Evolutionary conservation across 2,113 vertebrate genomes (phyloP).

Genomic region (Thalassarche chlororhynchos): DNA sequence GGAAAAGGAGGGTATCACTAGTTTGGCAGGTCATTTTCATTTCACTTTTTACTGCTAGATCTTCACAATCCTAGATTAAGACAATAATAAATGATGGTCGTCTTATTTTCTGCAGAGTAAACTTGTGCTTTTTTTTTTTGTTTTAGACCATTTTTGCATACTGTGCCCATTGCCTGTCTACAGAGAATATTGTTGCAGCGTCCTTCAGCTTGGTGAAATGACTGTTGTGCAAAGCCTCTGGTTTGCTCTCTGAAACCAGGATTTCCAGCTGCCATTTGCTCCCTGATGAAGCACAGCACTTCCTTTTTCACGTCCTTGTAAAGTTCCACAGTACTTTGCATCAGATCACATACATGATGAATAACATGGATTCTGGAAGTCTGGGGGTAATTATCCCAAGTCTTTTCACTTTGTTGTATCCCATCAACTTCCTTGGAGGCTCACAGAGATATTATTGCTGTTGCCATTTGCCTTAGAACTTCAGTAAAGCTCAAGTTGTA

Average conservation of each 20-base stretch:
- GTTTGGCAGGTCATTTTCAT: background rate
- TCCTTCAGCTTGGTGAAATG: background rate
- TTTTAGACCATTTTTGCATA: background rate
- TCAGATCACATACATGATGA: background rate
- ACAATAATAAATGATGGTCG: background rate
- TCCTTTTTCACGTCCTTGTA: background rate
- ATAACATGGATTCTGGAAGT: background rate
- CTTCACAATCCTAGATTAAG: background rate
- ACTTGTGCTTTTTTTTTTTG: background rate
- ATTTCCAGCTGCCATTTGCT: background rate
- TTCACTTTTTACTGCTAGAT: background rate
- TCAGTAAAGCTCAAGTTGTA: background rate
- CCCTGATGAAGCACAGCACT: background rate
- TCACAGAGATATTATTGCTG: background rate
- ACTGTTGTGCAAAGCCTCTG: background rate
- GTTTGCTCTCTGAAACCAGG: background rate
- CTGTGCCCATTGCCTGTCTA: background rate
- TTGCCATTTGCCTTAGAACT: background rate
- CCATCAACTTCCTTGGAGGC: background rate
- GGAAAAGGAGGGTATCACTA: background rate
- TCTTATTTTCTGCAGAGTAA: background rate
- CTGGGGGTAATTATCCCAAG: background rate
- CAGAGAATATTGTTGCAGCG: background rate
- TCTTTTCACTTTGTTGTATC: background rate
- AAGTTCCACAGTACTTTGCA: background rate